phyloP scores from a whole-genome alignment of 1,140 invertebrate genomes.

The Cyclina sinensis region DNA sequence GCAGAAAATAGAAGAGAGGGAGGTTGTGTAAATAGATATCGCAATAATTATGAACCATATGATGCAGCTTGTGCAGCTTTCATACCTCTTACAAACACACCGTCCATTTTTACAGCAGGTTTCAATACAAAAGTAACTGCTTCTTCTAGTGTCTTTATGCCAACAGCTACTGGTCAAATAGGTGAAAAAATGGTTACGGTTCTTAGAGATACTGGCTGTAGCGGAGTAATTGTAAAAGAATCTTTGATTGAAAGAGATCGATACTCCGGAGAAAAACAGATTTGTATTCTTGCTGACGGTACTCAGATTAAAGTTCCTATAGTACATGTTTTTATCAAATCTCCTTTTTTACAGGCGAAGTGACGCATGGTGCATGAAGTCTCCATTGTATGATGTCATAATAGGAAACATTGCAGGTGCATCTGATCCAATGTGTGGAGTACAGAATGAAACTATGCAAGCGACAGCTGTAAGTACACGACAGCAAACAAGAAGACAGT shows the following conservation, averaged over 20 bases:
- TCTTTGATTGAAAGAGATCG: not conserved
- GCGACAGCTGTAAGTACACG: no score
- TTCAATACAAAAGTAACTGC: not conserved
- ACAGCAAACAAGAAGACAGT: no score
- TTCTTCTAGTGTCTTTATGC: slow-evolving; percentile 24
- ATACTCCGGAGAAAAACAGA: slow-evolving; percentile 48
- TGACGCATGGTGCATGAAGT: slow-evolving; percentile 67
- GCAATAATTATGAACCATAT: no score
- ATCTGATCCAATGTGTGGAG: no score
- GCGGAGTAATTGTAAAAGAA: slow-evolving; percentile 60
- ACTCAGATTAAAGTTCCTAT: slow-evolving; percentile 36
- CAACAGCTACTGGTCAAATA: slow-evolving; percentile 33
- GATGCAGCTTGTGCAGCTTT: not conserved
- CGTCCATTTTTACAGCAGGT: not conserved
- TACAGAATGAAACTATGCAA: no score
- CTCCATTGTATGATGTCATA: no score
- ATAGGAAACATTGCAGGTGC: no score
- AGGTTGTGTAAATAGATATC: no score
- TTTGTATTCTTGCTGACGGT: slow-evolving; percentile 64
- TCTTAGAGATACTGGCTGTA: slow-evolving; percentile 69
- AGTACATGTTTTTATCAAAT: slow-evolving; percentile 39
- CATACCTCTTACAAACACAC: not conserved
- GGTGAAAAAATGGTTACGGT: slow-evolving; percentile 40
- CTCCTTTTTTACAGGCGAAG: slow-evolving; percentile 58
- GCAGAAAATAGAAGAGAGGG: no score